Conservation (phyloP, 2,888 invertebrate genomes). For the Macrosiphum euphorbiae region DNA sequence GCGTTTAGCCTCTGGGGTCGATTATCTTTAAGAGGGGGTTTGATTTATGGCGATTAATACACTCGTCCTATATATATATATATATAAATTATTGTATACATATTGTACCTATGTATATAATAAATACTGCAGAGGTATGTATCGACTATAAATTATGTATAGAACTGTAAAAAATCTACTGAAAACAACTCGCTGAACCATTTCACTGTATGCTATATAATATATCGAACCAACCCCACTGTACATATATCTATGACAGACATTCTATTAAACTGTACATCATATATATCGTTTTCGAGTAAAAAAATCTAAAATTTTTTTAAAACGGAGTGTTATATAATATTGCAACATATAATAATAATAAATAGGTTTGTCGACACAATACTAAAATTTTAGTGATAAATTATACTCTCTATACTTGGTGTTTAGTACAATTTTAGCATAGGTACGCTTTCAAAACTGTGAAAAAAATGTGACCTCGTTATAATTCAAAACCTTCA, state of each 20-base stretch:
- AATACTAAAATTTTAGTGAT: background rate
- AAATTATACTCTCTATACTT: background rate
- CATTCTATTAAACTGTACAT: background rate
- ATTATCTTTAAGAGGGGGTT: background rate
- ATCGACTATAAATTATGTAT: background rate
- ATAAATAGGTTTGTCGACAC: background rate
- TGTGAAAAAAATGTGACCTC: background rate
- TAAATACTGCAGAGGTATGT: background rate
- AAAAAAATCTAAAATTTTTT: background rate
- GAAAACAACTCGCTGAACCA: background rate
- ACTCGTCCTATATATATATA: background rate
- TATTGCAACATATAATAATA: background rate
- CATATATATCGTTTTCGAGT: background rate
- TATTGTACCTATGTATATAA: background rate
- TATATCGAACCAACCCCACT: background rate
- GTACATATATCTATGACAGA: background rate
- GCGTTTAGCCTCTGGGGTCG: background rate
- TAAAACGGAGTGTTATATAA: background rate
- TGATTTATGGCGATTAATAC: slow-evolving; percentile 49
- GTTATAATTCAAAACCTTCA: background rate
- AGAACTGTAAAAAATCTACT: background rate
- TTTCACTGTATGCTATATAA: background rate
- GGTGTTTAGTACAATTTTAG: background rate
- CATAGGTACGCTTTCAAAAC: background rate
- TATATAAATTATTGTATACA: background rate